Percentiles rank a stretch among this genome's conserved stretches.
Conservation (phyloP, 2,113 vertebrate species). For the Dolichallabes microphthalmus region DNA sequence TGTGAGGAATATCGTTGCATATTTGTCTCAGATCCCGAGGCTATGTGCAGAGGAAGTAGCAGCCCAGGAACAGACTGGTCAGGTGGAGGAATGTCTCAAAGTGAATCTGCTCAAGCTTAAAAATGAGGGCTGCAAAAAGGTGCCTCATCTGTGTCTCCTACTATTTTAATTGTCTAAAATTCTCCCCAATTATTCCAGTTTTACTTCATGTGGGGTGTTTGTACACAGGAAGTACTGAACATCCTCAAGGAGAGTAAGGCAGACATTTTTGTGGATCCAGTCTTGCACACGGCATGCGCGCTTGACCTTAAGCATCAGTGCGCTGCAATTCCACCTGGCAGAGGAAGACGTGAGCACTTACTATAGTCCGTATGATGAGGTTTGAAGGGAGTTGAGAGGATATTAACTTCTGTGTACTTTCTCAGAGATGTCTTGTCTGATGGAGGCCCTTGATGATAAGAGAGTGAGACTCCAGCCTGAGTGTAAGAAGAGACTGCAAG, state of each 20-base stretch:
- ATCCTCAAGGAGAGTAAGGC: slow-evolving; percentile 98
- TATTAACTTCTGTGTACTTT: neutral
- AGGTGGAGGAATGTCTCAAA: slow-evolving; percentile 97
- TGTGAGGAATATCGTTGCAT: neutral
- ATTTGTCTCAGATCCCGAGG: slow-evolving; percentile 78
- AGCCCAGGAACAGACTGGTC: slow-evolving; percentile 95
- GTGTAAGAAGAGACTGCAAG: slow-evolving; percentile 96
- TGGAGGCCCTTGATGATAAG: slow-evolving; percentile 95
- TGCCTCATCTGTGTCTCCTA: slow-evolving; percentile 50
- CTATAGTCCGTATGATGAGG: neutral
- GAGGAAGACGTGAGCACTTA: slow-evolving; percentile 87
- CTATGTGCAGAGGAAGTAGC: slow-evolving; percentile 94
- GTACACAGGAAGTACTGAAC: slow-evolving; percentile 89
- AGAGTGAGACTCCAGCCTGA: slow-evolving; percentile 93
- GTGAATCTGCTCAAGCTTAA: slow-evolving; percentile 94
- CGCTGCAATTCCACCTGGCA: slow-evolving; percentile 91
- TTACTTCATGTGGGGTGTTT: neutral
- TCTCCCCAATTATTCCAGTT: neutral
- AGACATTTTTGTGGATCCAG: slow-evolving; percentile 96
- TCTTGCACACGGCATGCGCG: slow-evolving; percentile 95
- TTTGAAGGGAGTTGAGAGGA: neutral
- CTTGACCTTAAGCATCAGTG: slow-evolving; percentile 98
- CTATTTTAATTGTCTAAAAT: neutral
- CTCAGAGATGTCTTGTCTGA: slow-evolving; percentile 96
- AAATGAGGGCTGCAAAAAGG: slow-evolving; percentile 89